These are phyloP conservation scores for Equus przewalskii DNA, from an alignment of 2,113 vertebrate genomes.

Conservation along the genomic window DNA sequence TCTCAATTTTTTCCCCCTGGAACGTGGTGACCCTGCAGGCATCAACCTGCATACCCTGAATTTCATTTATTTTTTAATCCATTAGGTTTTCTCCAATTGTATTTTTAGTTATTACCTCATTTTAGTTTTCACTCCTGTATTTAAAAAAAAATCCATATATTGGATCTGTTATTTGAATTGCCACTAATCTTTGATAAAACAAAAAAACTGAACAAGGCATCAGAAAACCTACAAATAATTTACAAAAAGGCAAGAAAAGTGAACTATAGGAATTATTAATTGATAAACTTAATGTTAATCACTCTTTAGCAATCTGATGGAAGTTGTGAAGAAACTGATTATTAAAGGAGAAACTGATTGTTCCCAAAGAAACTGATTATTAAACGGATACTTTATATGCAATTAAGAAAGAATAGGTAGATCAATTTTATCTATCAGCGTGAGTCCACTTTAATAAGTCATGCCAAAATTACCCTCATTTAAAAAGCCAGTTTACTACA, in stretches of 20 bases:
- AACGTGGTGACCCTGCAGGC: background rate
- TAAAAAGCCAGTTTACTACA: background rate
- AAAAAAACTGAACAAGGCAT: background rate
- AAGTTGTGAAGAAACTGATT: background rate
- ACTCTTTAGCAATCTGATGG: background rate
- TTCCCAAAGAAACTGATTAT: background rate
- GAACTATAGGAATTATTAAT: background rate
- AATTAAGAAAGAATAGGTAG: slow-evolving; percentile 8
- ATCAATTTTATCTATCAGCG: background rate
- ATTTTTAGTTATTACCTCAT: background rate
- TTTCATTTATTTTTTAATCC: slow-evolving; percentile 49
- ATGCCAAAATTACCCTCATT: background rate
- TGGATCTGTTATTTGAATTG: slow-evolving; percentile 20
- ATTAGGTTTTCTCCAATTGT: background rate
- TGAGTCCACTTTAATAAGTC: background rate
- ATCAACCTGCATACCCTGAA: background rate
- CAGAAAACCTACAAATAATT: slow-evolving; percentile 7
- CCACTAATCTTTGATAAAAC: background rate
- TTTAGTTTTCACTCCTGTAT: background rate
- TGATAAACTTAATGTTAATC: background rate
- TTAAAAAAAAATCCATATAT: background rate
- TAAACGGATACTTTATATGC: slow-evolving; percentile 9
- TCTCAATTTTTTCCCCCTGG: background rate
- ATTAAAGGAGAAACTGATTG: background rate
- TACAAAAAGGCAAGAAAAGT: slow-evolving; percentile 1